Percentiles rank a stretch among this genome's conserved stretches.
Conservation (phyloP, 92 coral and sea anemone species). For the Metridium senile region DNA sequence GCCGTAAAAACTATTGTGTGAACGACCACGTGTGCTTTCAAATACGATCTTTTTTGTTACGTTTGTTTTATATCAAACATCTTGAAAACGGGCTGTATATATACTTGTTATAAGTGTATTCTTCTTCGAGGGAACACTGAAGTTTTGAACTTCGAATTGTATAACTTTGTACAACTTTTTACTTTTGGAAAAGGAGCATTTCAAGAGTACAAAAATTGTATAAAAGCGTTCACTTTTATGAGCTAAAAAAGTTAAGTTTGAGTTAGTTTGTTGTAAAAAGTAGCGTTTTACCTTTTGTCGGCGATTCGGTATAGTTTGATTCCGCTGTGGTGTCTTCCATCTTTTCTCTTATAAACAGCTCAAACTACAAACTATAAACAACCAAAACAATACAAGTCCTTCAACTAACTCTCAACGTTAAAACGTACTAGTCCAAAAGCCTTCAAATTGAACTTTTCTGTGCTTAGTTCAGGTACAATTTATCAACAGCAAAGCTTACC, state of each 20-base stretch:
- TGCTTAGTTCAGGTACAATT: not conserved
- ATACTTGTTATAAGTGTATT: not conserved
- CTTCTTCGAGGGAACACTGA: not conserved
- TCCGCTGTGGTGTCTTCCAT: conserved; percentile 13
- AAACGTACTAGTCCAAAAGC: not conserved
- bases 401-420: not conserved
- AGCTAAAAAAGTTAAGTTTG: too few relatives aligned
- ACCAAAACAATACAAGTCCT: conserved; percentile 6
- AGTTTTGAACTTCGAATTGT: not conserved
- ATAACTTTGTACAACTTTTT: too few relatives aligned
- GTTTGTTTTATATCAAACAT: not conserved
- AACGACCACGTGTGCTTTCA: too few relatives aligned
- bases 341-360: conserved; percentile 17
- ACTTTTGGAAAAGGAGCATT: too few relatives aligned
- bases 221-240: too few relatives aligned
- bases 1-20: too few relatives aligned
- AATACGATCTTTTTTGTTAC: not conserved
- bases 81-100: not conserved
- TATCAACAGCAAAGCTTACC: not conserved
- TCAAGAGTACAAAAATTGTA: too few relatives aligned
- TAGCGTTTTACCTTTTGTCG: conserved; percentile 6
- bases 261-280: not conserved
- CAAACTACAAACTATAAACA: conserved; percentile 11
- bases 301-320: conserved; percentile 8
- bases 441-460: not conserved